phyloP scores from a whole-genome alignment of 2,888 invertebrate genomes.

The Cerastoderma edule region DNA sequence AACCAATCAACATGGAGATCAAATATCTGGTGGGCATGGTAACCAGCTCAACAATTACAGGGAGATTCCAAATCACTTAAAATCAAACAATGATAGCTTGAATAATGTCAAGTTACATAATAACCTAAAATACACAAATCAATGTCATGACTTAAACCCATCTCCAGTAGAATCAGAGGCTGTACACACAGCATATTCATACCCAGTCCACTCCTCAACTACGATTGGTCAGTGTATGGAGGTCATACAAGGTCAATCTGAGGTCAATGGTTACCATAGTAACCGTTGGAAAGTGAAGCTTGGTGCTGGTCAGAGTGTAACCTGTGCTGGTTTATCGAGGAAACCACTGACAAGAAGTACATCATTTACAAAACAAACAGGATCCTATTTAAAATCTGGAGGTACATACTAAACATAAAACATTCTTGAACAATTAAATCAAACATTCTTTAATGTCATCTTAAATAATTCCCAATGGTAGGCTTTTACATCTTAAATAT shows the following conservation, averaged over 20 bases:
- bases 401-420: constrained; percentile 6
- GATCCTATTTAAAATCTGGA: not conserved
- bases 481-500: no score
- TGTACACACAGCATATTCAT: constrained; percentile 12
- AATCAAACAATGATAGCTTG: not conserved
- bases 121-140: not conserved
- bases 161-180: not conserved
- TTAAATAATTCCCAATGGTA: no score
- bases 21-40: not conserved
- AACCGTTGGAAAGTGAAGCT: not conserved
- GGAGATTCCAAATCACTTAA: not conserved
- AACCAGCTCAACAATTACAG: not conserved
- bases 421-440: no score
- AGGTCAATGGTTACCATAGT: not conserved
- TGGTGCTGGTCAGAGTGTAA: not conserved
- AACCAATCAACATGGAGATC: constrained; percentile 9
- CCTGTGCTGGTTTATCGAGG: not conserved
- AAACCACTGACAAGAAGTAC: constrained; percentile 5
- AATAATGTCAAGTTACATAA: not conserved
- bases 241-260: not conserved
- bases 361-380: not conserved
- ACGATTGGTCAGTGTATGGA: constrained; percentile 19
- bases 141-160: no score
- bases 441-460: no score
- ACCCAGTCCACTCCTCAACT: not conserved